phyloP scores from a whole-genome alignment of 2,113 vertebrate species.

The Danionella cerebrum region DNA sequence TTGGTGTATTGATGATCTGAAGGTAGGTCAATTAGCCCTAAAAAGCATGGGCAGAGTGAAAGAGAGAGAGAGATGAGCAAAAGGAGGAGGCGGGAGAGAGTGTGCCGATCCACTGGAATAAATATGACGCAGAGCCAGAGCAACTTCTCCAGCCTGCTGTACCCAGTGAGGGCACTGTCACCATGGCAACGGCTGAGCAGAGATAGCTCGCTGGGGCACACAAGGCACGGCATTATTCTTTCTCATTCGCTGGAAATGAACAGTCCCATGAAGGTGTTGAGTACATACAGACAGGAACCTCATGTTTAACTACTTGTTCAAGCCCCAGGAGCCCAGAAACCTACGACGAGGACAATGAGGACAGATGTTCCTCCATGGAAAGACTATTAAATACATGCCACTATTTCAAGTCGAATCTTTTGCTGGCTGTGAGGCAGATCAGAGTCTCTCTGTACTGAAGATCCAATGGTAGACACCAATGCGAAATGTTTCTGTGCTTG shows the following conservation, averaged over 20 bases:
- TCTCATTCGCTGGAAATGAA: conserved; percentile 38
- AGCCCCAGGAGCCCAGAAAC: conserved; percentile 3
- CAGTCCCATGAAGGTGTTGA: conserved; percentile 26
- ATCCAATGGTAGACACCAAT: not conserved
- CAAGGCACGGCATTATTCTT: conserved; percentile 53
- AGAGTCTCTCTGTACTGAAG: not conserved
- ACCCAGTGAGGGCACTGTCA: conserved; percentile 68
- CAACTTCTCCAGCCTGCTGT: conserved; percentile 65
- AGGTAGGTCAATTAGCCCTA: conserved; percentile 42
- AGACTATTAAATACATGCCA: not conserved
- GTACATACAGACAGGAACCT: conserved; percentile 34
- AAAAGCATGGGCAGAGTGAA: conserved; percentile 45
- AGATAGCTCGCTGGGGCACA: conserved; percentile 58
- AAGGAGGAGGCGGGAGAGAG: conserved; percentile 43
- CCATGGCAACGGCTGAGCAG: conserved; percentile 72
- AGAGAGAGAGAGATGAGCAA: conserved; percentile 21
- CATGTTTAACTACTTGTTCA: conserved; percentile 26
- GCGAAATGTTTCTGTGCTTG: not conserved
- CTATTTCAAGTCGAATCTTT: not conserved
- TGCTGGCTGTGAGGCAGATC: not conserved
- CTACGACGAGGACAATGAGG: conserved; percentile 23
- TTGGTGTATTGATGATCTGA: conserved; percentile 19
- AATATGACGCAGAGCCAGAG: conserved; percentile 74
- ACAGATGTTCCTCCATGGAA: not conserved
- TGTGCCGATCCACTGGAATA: conserved; percentile 66